Evolutionary conservation across 1,140 invertebrate species (phyloP), one percentile per base, ranked within the genome.

Genomic region (Eriosoma lanigerum): DNA sequence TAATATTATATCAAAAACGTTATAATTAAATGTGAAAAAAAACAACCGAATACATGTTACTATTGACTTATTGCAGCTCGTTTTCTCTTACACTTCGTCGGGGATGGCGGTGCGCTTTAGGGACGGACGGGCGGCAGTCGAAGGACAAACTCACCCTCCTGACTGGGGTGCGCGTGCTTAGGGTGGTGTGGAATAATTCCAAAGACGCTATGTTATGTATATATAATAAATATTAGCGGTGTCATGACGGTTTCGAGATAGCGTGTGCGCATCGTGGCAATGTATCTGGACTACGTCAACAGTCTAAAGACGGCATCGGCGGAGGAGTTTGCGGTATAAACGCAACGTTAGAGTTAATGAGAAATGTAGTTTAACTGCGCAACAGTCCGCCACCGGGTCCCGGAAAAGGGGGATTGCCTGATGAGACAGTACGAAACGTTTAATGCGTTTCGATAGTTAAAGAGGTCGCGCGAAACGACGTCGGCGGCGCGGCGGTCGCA

Each of bases 221-320:
- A 21, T 73, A 73, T 26, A 26, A 73, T n/a, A n/a, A n/a, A n/a
- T n/a, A n/a, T n/a, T n/a, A n/a, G n/a, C n/a, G n/a, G n/a, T n/a
- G 50, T 32, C 50, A 38, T 73, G 38, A 73, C 70, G 26, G 62
- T n/a, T n/a, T n/a, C 15, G 10, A 29, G 19, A 56, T 12, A 21
- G 3, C 26, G 52, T 15, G 19, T 46, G 12, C 3, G 19, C n/a
- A 4, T 17, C 12, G 52, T 5, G 24, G 50, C 48, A 21, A 56
- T 75, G 72, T 75, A 75, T 75, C 72, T 75, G 72, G 72, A 56
- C 72, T 75, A 54, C 50, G 72, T 75, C 72, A 75, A 56, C 72
- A 38, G 72, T 56, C 52, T 48, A 52, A 72, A 32, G 15, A 19
- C 52, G 5, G 2, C 19, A 19, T 3, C n/a, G n/a, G 52, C 52